A percentile compares a stretch with the other conserved stretches of the same genome.
These are phyloP conservation scores for Hucho hucho DNA, from an alignment of 2,113 vertebrate genomes.

Conservation along the genomic window DNA sequence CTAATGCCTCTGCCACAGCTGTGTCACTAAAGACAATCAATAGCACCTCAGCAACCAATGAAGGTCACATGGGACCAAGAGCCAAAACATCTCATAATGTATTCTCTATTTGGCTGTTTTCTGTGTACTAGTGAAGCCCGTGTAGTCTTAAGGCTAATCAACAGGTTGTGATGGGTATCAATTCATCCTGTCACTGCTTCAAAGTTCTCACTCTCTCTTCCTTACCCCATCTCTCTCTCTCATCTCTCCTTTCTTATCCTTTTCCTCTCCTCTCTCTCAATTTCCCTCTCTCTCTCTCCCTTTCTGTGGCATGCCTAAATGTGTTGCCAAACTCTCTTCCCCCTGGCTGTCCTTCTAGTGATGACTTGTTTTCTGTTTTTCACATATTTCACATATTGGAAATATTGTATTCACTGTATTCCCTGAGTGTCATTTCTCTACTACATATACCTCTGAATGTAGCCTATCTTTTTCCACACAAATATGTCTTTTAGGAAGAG, in stretches of 20 bases:
- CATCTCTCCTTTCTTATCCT: too few species aligned
- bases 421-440: background rate
- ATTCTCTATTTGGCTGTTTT: background rate
- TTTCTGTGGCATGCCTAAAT: background rate
- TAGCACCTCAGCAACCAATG: background rate
- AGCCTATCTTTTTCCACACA: too few species aligned
- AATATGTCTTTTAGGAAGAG: too few species aligned
- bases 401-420: background rate
- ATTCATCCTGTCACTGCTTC: background rate
- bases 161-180: background rate
- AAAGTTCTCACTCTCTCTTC: background rate
- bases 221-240: background rate
- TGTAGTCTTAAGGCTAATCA: background rate
- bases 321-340: background rate
- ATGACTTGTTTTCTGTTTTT: background rate
- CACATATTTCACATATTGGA: too few species aligned
- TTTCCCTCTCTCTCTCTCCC: too few species aligned
- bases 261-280: too few species aligned
- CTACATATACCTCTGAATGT: background rate
- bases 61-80: too few species aligned
- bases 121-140: background rate
- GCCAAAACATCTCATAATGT: background rate
- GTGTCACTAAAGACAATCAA: slow-evolving; percentile 1
- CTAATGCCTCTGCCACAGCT: background rate
- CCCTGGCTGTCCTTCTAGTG: background rate